These are phyloP conservation scores for Gulo gulo DNA, from an alignment of 2,113 vertebrate genomes.

Conservation along the genomic window DNA sequence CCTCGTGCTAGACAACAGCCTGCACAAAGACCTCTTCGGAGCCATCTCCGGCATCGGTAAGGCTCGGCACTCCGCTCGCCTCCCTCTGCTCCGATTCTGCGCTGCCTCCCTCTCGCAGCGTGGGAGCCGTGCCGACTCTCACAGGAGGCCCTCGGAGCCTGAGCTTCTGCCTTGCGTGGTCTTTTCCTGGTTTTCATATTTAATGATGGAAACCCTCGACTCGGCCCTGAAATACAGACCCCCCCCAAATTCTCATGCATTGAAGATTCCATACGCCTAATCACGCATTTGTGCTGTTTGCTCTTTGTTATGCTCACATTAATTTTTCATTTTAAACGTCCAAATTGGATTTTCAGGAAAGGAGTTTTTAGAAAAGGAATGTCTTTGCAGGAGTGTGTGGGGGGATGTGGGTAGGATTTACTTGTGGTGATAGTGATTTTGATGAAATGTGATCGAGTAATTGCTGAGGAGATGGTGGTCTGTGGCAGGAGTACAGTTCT, in stretches of 20 bases:
- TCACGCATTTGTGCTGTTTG: not conserved
- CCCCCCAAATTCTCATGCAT: not conserved
- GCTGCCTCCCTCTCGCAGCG: not conserved
- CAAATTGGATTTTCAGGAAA: not conserved
- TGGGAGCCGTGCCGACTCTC: not conserved
- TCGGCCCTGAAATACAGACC: not conserved
- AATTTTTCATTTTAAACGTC: constrained; percentile 1
- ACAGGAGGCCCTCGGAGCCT: not conserved
- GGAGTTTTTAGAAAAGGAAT: not conserved
- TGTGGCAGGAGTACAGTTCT: not conserved
- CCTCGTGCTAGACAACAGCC: constrained; percentile 89
- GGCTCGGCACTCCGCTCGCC: not conserved
- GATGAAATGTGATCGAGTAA: not conserved
- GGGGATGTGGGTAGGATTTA: not conserved
- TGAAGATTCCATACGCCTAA: not conserved
- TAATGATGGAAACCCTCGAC: not conserved
- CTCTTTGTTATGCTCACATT: not conserved
- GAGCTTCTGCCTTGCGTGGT: not conserved
- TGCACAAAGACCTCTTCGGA: constrained; percentile 97
- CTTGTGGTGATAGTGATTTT: not conserved
- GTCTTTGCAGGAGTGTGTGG: not conserved
- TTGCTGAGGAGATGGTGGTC: not conserved
- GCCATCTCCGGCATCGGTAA: constrained; percentile 97
- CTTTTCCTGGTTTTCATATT: not conserved
- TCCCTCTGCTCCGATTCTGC: not conserved